Conservation (phyloP, 1,140 invertebrate species). For the Monochamus saltuarius region DNA sequence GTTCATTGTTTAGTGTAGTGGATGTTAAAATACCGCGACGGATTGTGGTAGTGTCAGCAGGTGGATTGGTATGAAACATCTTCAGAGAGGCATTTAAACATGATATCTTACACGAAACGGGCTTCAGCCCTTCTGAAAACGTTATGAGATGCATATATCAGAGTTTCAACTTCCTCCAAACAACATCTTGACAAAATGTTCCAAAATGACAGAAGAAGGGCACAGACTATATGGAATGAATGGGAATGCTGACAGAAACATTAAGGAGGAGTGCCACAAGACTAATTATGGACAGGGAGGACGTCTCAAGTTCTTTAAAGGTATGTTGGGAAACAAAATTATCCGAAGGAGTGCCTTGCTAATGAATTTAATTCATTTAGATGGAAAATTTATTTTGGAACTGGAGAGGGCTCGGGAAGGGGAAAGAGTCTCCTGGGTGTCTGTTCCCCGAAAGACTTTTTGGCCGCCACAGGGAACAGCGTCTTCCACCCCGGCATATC, state of each 20-base stretch:
- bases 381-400: slow-evolving; percentile 88
- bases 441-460: slow-evolving; percentile 81
- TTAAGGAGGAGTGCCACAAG: slow-evolving; percentile 43
- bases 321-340: slow-evolving; percentile 45
- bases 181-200: slow-evolving; percentile 60
- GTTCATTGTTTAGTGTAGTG: slow-evolving; percentile 28
- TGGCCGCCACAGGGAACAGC: slow-evolving; percentile 72
- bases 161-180: slow-evolving; percentile 36
- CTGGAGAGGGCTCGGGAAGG: slow-evolving; percentile 78
- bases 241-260: slow-evolving; percentile 59
- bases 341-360: background rate
- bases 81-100: slow-evolving; percentile 31
- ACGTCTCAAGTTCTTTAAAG: slow-evolving; percentile 64
- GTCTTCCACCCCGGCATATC: slow-evolving; percentile 60
- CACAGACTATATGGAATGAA: slow-evolving; percentile 64
- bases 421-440: slow-evolving; percentile 80
- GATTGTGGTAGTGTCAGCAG: slow-evolving; percentile 44
- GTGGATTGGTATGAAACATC: slow-evolving; percentile 43
- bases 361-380: slow-evolving; percentile 49
- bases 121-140: slow-evolving; percentile 25
- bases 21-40: slow-evolving; percentile 34
- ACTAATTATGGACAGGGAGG: slow-evolving; percentile 53
- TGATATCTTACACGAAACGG: slow-evolving; percentile 36
- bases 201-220: slow-evolving; percentile 66
- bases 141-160: slow-evolving; percentile 50